Evolutionary conservation across 1,140 invertebrate species (phyloP).

Genomic region (Oreohelix idahoensis): DNA sequence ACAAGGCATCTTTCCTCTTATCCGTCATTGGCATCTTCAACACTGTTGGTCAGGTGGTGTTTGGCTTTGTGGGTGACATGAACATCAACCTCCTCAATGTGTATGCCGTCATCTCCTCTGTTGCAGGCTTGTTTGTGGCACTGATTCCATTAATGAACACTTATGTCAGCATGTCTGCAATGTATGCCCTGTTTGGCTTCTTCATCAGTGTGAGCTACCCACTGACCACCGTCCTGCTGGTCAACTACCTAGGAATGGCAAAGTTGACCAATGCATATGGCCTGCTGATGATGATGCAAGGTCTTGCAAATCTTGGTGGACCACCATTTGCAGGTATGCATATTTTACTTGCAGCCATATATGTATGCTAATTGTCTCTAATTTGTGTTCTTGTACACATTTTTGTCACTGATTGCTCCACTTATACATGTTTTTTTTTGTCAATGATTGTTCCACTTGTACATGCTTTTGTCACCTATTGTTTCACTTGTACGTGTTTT

Average conservation of each 20-base stretch:
- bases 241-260: conserved; percentile 68
- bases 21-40: conserved; percentile 86
- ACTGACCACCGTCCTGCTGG: conserved; percentile 69
- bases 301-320: conserved; percentile 68
- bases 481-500: too few species aligned
- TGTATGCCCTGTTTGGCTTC: conserved; percentile 67
- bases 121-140: conserved; percentile 56
- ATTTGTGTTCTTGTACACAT: too few species aligned
- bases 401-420: too few species aligned
- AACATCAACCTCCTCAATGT: conserved; percentile 58
- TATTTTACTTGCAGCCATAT: background rate
- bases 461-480: too few species aligned
- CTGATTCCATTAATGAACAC: conserved; percentile 55
- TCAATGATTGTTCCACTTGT: too few species aligned
- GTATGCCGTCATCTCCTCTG: conserved; percentile 63
- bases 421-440: too few species aligned
- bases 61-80: conserved; percentile 90
- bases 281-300: conserved; percentile 69
- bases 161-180: conserved; percentile 56
- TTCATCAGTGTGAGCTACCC: conserved; percentile 71
- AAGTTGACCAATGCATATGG: conserved; percentile 72
- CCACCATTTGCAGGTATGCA: conserved; percentile 69
- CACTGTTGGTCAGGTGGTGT: conserved; percentile 82
- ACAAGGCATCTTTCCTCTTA: conserved; percentile 87
- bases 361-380: background rate